These are phyloP conservation scores for Lerista edwardsae DNA, from an alignment of 2,797 vertebrate genomes.

Conservation along the genomic window DNA sequence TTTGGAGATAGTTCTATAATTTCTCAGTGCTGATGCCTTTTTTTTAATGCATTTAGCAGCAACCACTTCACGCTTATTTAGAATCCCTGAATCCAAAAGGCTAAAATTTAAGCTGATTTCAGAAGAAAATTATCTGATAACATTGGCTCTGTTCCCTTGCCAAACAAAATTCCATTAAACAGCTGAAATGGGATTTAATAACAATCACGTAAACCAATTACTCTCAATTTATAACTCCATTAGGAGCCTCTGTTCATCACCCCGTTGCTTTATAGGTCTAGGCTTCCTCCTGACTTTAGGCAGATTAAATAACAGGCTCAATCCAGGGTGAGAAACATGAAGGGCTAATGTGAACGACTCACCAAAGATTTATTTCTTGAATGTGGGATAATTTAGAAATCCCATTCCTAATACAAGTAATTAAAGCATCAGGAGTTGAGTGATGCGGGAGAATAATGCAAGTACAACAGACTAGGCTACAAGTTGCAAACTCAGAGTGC, in stretches of 20 bases:
- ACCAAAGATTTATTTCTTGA: conserved; percentile 46
- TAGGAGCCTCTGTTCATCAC: conserved; percentile 73
- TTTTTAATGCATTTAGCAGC: conserved; percentile 29
- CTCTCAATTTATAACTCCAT: conserved; percentile 78
- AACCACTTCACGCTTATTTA: conserved; percentile 48
- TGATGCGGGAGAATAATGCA: neutral
- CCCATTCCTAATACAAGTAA: conserved; percentile 12
- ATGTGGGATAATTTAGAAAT: conserved; percentile 35
- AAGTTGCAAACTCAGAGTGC: neutral
- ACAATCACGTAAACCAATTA: conserved; percentile 80
- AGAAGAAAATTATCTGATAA: conserved; percentile 75
- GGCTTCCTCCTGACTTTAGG: conserved; percentile 64
- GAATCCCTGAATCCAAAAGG: conserved; percentile 49
- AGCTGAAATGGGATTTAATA: conserved; percentile 77
- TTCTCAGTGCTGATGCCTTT: conserved; percentile 29
- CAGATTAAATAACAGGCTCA: conserved; percentile 73
- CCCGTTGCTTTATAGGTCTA: conserved; percentile 60
- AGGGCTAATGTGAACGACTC: conserved; percentile 47
- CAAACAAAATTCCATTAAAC: conserved; percentile 79
- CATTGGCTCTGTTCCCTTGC: conserved; percentile 71
- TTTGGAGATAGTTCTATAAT: conserved; percentile 42
- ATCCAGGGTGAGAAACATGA: conserved; percentile 69
- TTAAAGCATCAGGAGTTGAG: neutral
- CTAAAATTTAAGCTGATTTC: conserved; percentile 67
- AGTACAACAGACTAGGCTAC: neutral